phyloP scores from a whole-genome alignment of 1,140 invertebrate genomes.

The Drosophila malerkotliana region DNA sequence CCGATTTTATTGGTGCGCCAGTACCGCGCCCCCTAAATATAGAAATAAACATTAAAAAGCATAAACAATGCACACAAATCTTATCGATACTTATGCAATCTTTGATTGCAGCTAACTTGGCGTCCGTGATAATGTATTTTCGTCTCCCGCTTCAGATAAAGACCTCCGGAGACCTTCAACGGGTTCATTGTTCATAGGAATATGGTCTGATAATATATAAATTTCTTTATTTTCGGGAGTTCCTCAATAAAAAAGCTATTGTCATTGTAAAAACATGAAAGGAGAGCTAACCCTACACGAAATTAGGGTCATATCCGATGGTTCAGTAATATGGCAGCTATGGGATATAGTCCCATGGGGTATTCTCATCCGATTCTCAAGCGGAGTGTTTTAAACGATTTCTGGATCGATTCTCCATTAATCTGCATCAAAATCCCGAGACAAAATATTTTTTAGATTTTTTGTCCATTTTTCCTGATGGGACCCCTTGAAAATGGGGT shows the following conservation, averaged over 20 bases:
- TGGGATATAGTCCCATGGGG: too few relatives aligned
- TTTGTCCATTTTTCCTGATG: too few relatives aligned
- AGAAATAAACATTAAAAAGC: constrained; percentile 8
- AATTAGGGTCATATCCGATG: too few relatives aligned
- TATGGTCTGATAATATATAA: constrained; percentile 13
- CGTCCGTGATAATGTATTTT: constrained; percentile 29
- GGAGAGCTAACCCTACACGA: too few relatives aligned
- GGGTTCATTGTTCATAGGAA: constrained; percentile 2
- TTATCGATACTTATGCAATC: constrained; percentile 12
- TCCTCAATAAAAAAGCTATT: background rate
- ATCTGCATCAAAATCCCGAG: too few relatives aligned
- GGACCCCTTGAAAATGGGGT: too few relatives aligned
- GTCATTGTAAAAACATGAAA: too few relatives aligned
- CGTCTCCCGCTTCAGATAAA: background rate
- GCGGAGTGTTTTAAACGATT: too few relatives aligned
- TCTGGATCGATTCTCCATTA: too few relatives aligned
- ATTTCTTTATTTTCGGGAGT: background rate
- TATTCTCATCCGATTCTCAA: too few relatives aligned
- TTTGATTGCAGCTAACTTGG: constrained; percentile 9
- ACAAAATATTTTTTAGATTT: too few relatives aligned
- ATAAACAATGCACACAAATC: constrained; percentile 21
- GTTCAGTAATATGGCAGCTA: too few relatives aligned
- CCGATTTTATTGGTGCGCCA: background rate
- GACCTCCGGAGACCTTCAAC: background rate
- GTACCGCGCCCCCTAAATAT: background rate